Evolutionary conservation across 2,113 vertebrate species (phyloP).

Genomic region (Hiodon alosoides): DNA sequence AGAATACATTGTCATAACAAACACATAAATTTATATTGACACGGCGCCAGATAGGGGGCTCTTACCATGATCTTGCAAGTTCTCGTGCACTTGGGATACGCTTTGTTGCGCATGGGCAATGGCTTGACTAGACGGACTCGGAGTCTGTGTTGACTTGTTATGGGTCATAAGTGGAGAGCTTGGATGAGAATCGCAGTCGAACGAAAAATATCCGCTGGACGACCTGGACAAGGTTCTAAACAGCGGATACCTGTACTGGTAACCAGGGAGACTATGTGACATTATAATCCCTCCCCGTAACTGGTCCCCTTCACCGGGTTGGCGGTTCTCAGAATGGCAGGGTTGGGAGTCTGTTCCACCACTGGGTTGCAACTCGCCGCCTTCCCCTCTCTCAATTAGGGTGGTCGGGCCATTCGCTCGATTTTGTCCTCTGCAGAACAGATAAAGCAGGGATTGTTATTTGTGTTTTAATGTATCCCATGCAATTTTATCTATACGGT

Average conservation of each 20-base stretch:
- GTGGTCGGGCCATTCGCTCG: slow-evolving; percentile 69
- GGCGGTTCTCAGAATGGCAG: slow-evolving; percentile 55
- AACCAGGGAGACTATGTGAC: slow-evolving; percentile 66
- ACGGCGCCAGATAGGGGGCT: not conserved
- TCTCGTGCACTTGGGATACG: slow-evolving; percentile 40
- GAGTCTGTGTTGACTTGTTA: slow-evolving; percentile 82
- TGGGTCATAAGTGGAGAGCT: slow-evolving; percentile 74
- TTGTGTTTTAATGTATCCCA: slow-evolving; percentile 16
- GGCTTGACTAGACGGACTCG: slow-evolving; percentile 74
- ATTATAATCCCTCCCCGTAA: slow-evolving; percentile 60
- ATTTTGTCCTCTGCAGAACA: slow-evolving; percentile 67
- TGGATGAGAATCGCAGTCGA: slow-evolving; percentile 71
- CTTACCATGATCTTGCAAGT: slow-evolving; percentile 55
- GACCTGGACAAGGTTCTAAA: slow-evolving; percentile 72
- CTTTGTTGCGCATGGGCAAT: slow-evolving; percentile 50
- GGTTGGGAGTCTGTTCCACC: slow-evolving; percentile 53
- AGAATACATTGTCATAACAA: no score
- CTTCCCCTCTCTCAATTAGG: slow-evolving; percentile 57
- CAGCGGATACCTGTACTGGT: slow-evolving; percentile 72
- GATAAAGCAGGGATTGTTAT: slow-evolving; percentile 48
- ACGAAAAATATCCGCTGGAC: slow-evolving; percentile 91
- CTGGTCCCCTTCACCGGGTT: slow-evolving; percentile 54
- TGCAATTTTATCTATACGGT: slow-evolving; percentile 9
- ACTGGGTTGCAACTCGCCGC: slow-evolving; percentile 55
- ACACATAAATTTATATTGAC: no score